Conservation (phyloP, 1,140 invertebrate genomes). For the Eufriesea mexicana region DNA sequence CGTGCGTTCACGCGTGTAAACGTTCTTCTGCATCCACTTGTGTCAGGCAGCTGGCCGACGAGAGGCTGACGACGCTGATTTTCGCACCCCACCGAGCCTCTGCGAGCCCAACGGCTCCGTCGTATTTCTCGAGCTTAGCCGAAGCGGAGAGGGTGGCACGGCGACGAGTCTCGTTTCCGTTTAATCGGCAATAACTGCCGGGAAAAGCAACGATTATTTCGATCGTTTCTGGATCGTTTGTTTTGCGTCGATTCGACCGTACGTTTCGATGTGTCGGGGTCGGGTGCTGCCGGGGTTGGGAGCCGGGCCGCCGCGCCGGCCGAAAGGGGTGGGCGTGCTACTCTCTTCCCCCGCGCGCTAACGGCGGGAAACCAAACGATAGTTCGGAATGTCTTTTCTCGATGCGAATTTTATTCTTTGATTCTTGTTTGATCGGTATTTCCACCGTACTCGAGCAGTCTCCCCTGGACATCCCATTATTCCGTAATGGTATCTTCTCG, state of each 20-base stretch:
- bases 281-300: neutral
- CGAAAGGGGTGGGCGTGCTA: neutral
- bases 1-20: constrained; percentile 26
- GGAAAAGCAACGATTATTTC: constrained; percentile 47
- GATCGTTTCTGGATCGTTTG: constrained; percentile 52
- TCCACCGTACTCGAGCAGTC: neutral
- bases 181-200: constrained; percentile 49
- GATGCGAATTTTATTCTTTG: constrained; percentile 55
- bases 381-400: constrained; percentile 51
- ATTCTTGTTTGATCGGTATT: constrained; percentile 52
- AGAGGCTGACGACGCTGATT: constrained; percentile 64
- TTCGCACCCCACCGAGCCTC: constrained; percentile 48
- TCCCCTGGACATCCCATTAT: constrained; percentile 35
- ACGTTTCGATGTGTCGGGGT: neutral
- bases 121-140: neutral
- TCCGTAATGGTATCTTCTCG: constrained; percentile 39
- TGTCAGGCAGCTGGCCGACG: constrained; percentile 39
- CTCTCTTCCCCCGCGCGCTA: neutral
- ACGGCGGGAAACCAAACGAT: constrained; percentile 47
- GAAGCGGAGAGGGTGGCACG: neutral
- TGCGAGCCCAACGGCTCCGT: neutral
- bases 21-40: constrained; percentile 29
- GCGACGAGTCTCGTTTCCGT: constrained; percentile 23
- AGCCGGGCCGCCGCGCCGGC: neutral
- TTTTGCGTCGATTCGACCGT: constrained; percentile 26